phyloP scores from a whole-genome alignment of 1,140 invertebrate species.

The Luehdorfia chinensis region DNA sequence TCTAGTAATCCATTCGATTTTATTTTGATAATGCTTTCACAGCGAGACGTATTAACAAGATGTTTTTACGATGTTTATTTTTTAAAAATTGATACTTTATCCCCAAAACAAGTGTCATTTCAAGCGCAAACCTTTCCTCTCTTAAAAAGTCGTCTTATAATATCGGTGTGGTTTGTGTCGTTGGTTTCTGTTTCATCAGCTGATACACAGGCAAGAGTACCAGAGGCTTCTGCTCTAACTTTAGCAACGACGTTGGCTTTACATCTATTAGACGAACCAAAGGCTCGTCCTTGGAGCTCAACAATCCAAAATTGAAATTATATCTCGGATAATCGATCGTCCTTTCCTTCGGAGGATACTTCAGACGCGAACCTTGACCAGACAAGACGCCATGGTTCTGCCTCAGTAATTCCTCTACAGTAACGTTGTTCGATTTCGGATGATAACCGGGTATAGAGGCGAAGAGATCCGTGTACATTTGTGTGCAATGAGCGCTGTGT shows the following conservation, averaged over 20 bases:
- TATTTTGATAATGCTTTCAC: no score
- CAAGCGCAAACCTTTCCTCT: no score
- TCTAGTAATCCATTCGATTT: no score
- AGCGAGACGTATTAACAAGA: no score
- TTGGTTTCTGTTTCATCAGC: no score
- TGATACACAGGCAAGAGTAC: constrained; percentile 48
- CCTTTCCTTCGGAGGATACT: neutral
- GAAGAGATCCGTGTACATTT: constrained; percentile 37
- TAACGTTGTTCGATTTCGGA: constrained; percentile 24
- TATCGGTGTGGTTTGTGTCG: no score
- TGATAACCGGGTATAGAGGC: constrained; percentile 20
- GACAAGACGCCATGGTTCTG: constrained; percentile 31
- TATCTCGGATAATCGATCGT: constrained; percentile 27
- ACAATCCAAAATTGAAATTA: constrained; percentile 42
- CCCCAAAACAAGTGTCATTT: no score
- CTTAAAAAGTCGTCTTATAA: no score
- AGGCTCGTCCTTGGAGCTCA: constrained; percentile 35
- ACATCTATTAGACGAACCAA: constrained; percentile 38
- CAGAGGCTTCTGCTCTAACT: constrained; percentile 25
- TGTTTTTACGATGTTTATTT: no score
- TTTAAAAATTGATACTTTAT: no score
- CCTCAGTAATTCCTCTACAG: constrained; percentile 28
- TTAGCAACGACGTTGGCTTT: constrained; percentile 18
- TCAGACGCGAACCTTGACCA: constrained; percentile 13
- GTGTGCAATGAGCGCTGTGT: constrained; percentile 33